A percentile compares a stretch with the other conserved stretches of the same genome.
These are phyloP conservation scores for Pinna nobilis DNA, from an alignment of 1,140 invertebrate species.

Conservation along the genomic window DNA sequence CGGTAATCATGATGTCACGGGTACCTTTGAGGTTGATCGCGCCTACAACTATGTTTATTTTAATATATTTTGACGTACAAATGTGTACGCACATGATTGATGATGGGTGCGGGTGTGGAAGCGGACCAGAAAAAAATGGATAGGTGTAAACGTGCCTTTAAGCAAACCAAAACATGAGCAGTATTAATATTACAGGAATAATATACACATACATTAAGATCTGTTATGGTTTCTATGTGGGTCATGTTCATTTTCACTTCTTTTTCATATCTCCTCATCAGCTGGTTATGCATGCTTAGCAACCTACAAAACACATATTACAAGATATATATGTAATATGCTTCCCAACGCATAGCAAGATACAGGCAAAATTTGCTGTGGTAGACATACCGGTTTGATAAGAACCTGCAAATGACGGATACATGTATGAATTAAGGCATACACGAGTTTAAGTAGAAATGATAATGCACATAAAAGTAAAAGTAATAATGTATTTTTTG, in stretches of 20 bases:
- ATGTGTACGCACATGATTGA: too few species aligned
- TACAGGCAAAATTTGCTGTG: not conserved
- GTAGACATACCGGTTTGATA: conserved; percentile 44
- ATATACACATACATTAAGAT: conserved; percentile 56
- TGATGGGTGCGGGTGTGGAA: too few species aligned
- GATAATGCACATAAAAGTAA: too few species aligned
- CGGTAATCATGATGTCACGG: too few species aligned
- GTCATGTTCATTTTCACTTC: conserved; percentile 61
- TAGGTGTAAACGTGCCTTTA: too few species aligned
- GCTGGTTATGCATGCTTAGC: conserved; percentile 57
- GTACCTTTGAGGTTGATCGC: too few species aligned
- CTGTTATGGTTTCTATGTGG: conserved; percentile 58
- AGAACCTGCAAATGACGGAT: not conserved
- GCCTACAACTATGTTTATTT: too few species aligned
- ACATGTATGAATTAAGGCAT: not conserved
- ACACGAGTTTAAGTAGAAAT: too few species aligned
- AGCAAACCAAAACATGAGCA: not conserved
- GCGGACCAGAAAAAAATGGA: too few species aligned
- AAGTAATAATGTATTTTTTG: conserved; percentile 26
- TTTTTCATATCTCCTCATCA: conserved; percentile 65
- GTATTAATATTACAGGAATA: not conserved
- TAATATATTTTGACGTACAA: too few species aligned
- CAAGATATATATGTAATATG: conserved; percentile 8
- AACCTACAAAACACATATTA: conserved; percentile 50
- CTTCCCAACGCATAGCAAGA: too few species aligned